Evolutionary conservation across 1,140 invertebrate genomes (phyloP).

Genomic region (Teleopsis dalmanni): DNA sequence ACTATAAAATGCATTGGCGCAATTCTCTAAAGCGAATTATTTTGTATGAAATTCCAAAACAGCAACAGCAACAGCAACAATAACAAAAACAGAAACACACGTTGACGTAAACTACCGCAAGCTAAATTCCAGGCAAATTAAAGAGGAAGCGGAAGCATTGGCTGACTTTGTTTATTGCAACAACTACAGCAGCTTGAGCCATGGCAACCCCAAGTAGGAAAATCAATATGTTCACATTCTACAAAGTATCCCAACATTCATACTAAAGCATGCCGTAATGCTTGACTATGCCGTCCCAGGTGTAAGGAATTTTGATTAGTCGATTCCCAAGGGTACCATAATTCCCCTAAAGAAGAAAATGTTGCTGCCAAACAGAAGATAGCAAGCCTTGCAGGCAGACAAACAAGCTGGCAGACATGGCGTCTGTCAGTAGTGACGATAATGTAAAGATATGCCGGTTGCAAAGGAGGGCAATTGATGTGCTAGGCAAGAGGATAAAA

Average conservation of each 20-base stretch:
- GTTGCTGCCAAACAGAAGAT: constrained; percentile 4
- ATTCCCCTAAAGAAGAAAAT: constrained; percentile 33
- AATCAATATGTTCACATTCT: no score
- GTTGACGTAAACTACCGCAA: background rate
- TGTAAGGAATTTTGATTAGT: constrained; percentile 45
- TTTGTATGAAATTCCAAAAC: no score
- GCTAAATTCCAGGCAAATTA: background rate
- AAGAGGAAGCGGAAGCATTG: background rate
- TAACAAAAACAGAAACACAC: background rate
- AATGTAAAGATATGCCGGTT: no score
- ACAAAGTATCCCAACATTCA: no score
- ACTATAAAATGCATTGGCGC: constrained; percentile 10
- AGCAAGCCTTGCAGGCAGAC: constrained; percentile 1
- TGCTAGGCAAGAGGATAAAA: no score
- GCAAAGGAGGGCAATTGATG: background rate
- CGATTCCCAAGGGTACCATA: constrained; percentile 41
- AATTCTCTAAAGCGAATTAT: constrained; percentile 8
- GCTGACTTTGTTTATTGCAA: no score
- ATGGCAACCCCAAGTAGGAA: no score
- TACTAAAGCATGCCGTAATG: no score
- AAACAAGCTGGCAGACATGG: background rate
- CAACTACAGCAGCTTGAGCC: no score
- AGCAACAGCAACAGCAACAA: no score
- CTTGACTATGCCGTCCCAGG: no score
- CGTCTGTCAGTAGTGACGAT: no score